Conservation (phyloP, 2,113 vertebrate genomes). For the Catharus minimus region DNA sequence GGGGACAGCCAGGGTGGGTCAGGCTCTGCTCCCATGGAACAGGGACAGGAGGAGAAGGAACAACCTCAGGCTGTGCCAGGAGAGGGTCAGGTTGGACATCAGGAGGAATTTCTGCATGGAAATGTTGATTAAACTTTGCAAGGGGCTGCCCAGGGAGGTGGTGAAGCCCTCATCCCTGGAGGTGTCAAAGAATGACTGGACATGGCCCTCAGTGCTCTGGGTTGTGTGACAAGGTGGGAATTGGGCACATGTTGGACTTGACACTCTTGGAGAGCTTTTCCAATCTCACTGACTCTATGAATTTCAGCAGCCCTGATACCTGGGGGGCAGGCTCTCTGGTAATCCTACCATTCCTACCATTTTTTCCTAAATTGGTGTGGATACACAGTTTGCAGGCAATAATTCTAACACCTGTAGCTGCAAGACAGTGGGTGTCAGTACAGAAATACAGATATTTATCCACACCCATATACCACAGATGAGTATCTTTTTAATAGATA, state of each 20-base stretch:
- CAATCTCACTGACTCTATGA: neutral
- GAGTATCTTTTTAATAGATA: neutral
- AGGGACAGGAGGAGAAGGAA: neutral
- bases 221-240: neutral
- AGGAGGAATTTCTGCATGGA: neutral
- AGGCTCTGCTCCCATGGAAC: neutral
- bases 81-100: accelerated
- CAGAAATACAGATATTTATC: neutral
- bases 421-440: neutral
- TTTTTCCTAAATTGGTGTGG: neutral
- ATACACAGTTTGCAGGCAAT: neutral
- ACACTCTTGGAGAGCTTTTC: neutral
- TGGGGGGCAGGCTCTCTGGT: neutral
- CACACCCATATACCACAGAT: neutral
- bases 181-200: neutral
- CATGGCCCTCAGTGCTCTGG: neutral
- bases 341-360: neutral
- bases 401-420: neutral
- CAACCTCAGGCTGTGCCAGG: neutral
- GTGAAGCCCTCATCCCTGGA: neutral
- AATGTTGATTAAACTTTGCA: neutral
- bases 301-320: neutral
- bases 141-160: neutral
- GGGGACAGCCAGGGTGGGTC: accelerated
- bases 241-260: accelerated